These are phyloP conservation scores for Microplitis mediator DNA, from an alignment of 1,140 invertebrate species.

Conservation along the genomic window DNA sequence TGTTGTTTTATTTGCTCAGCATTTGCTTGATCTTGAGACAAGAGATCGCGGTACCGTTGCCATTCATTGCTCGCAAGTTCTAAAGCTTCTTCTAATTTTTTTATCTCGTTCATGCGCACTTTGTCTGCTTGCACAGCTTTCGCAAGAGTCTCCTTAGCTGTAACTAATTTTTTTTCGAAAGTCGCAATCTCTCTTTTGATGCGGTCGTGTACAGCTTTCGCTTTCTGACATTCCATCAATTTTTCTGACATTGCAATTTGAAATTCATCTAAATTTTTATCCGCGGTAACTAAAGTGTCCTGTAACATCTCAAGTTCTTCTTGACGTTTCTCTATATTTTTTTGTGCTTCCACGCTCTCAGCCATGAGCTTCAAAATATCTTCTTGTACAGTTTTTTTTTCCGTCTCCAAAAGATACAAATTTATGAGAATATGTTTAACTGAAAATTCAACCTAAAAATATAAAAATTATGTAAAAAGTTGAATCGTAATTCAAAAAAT, in stretches of 20 bases:
- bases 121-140: background rate
- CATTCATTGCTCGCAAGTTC: too few species aligned
- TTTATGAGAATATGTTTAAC: background rate
- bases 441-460: background rate
- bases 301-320: too few species aligned
- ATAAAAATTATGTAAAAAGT: background rate
- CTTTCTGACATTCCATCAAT: background rate
- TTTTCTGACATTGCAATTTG: too few species aligned
- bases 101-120: background rate
- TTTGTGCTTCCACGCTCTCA: background rate
- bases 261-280: too few species aligned
- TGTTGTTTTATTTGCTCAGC: background rate
- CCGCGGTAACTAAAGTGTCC: too few species aligned
- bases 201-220: background rate
- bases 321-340: background rate
- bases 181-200: background rate
- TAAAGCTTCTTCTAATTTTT: conserved; percentile 7
- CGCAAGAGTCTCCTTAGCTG: background rate
- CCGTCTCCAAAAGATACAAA: background rate
- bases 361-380: background rate
- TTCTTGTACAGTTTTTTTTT: background rate
- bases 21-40: background rate
- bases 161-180: background rate
- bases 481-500: background rate
- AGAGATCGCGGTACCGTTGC: background rate